Conservation (phyloP, 1,140 invertebrate species). For the Drosophila leontia region DNA sequence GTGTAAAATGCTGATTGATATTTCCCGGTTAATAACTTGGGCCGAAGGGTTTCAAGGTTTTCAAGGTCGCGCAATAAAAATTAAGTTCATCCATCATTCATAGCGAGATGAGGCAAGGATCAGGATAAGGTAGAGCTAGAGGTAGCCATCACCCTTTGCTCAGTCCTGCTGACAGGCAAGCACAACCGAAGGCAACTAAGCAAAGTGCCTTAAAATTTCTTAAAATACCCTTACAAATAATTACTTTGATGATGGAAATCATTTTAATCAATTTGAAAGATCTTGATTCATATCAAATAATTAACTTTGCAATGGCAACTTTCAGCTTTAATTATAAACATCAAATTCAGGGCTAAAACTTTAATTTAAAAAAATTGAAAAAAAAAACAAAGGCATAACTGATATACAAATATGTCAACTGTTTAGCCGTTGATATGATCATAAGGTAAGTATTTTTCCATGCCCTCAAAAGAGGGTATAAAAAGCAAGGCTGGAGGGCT, state of each 20-base stretch:
- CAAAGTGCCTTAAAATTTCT: background rate
- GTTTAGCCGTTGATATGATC: background rate
- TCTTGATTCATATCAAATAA: background rate
- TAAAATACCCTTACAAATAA: constrained; percentile 5
- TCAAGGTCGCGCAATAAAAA: constrained; percentile 78
- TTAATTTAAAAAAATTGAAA: background rate
- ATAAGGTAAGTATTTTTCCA: background rate
- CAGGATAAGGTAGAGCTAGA: background rate
- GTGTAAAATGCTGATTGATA: constrained; percentile 81
- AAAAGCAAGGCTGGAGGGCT: background rate
- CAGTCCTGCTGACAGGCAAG: constrained; percentile 25
- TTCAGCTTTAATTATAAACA: background rate
- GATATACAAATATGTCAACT: background rate
- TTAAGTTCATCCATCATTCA: constrained; percentile 79
- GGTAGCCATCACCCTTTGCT: constrained; percentile 9
- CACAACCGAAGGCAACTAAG: background rate
- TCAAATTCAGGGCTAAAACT: background rate
- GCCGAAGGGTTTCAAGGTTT: constrained; percentile 15
- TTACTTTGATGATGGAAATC: background rate
- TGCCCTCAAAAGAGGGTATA: background rate
- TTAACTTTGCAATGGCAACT: background rate
- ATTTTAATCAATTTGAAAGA: background rate
- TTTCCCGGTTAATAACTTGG: constrained; percentile 73
- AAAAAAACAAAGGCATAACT: too few species aligned
- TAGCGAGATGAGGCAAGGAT: constrained; percentile 9